Evolutionary conservation across 2,797 vertebrate species (phyloP).

Genomic region (Carcharodon carcharias): DNA sequence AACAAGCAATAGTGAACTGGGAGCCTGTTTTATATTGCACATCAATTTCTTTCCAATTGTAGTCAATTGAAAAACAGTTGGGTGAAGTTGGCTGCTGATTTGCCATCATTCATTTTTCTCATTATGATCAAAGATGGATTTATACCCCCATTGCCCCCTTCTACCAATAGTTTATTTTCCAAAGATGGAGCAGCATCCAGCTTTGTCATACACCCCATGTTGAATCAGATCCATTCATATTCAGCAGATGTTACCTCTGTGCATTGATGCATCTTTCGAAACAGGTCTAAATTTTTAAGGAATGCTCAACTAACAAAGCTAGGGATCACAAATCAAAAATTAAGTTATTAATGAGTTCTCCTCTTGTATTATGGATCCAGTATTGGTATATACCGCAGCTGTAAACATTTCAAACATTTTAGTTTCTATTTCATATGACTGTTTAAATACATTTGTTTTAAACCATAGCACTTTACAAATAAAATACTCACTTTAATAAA

Average conservation of each 20-base stretch:
- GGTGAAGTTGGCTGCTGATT: not conserved
- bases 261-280: not conserved
- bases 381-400: not conserved
- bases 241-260: not conserved
- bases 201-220: not conserved
- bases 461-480: not conserved
- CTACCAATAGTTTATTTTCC: not conserved
- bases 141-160: not conserved
- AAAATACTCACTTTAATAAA: slow-evolving; percentile 25
- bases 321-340: not conserved
- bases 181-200: not conserved
- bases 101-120: not conserved
- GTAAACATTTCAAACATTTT: not conserved
- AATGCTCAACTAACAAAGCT: not conserved
- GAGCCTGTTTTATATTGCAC: not conserved
- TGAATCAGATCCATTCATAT: not conserved
- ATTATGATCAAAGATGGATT: not conserved
- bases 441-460: not conserved
- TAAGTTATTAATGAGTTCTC: not conserved
- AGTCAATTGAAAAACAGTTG: not conserved
- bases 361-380: not conserved
- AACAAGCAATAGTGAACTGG: no score
- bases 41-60: not conserved
- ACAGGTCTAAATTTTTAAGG: not conserved
- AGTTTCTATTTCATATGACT: not conserved